These are phyloP conservation scores for Zoanthus gigantus DNA, from an alignment of 92 coral and sea anemone species.

Conservation along the genomic window DNA sequence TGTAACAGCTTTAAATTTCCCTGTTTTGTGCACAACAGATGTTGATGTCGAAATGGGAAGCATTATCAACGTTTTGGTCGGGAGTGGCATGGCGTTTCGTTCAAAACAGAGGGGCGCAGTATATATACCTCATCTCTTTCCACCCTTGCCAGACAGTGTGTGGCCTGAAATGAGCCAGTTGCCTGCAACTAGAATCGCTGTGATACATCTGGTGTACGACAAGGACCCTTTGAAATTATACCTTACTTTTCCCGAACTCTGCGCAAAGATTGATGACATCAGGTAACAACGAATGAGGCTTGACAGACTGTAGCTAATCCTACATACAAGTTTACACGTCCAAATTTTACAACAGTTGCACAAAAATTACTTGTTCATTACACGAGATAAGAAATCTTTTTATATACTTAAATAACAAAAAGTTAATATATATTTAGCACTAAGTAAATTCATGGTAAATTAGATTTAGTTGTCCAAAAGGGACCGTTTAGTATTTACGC, in stretches of 20 bases:
- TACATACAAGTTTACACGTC: neutral
- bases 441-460: too few species aligned
- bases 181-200: neutral
- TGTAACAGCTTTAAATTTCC: too few species aligned
- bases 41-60: neutral
- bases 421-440: too few species aligned
- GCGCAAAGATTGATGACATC: conserved; percentile 10
- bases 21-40: neutral
- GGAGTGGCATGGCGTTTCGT: conserved; percentile 13
- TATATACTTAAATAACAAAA: too few species aligned
- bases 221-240: conserved; percentile 8
- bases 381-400: too few species aligned
- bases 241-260: conserved; percentile 6
- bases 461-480: too few species aligned
- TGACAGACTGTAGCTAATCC: neutral
- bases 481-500: too few species aligned
- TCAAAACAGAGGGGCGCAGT: neutral
- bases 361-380: neutral
- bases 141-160: neutral
- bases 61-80: neutral
- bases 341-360: neutral
- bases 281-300: neutral
- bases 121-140: conserved; percentile 1
- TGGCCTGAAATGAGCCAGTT: conserved; percentile 17
- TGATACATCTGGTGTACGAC: conserved; percentile 18